Percentiles rank a stretch among this genome's conserved stretches.
These are phyloP conservation scores for Seriola quinqueradiata DNA, from an alignment of 2,113 vertebrate species.

Conservation along the genomic window DNA sequence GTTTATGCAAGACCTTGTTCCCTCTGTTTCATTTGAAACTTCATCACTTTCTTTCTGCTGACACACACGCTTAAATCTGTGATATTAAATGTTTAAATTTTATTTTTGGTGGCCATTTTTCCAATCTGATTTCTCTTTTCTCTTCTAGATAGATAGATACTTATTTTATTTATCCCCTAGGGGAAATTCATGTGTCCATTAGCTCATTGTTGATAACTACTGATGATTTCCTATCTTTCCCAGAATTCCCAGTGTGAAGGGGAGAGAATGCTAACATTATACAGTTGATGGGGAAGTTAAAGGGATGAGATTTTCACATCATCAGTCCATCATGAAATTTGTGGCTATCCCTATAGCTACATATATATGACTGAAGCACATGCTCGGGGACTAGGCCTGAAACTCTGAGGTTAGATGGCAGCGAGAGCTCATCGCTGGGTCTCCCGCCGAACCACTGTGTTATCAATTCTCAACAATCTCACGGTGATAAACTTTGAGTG, in stretches of 20 bases:
- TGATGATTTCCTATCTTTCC: neutral
- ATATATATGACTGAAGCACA: neutral
- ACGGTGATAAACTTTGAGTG: constrained; percentile 24
- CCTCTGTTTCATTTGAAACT: constrained; percentile 10
- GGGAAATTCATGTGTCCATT: too few relatives aligned
- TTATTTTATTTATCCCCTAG: too few relatives aligned
- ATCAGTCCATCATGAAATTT: too few relatives aligned
- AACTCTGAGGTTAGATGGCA: constrained; percentile 12
- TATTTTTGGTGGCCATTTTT: neutral
- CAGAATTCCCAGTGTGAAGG: neutral
- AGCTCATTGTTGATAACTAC: neutral
- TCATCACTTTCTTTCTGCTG: neutral
- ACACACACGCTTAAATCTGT: neutral
- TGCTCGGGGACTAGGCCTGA: neutral
- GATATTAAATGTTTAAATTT: neutral
- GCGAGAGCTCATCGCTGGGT: neutral
- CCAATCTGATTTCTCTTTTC: neutral
- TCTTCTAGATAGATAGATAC: neutral
- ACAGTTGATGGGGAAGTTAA: neutral
- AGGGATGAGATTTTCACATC: too few relatives aligned
- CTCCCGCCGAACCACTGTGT: neutral
- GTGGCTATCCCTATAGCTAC: neutral
- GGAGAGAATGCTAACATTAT: neutral
- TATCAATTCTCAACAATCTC: constrained; percentile 32
- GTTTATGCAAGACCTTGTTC: neutral